These are phyloP conservation scores for Sphaeramia orbicularis DNA, from an alignment of 2,797 vertebrate species.

Conservation along the genomic window DNA sequence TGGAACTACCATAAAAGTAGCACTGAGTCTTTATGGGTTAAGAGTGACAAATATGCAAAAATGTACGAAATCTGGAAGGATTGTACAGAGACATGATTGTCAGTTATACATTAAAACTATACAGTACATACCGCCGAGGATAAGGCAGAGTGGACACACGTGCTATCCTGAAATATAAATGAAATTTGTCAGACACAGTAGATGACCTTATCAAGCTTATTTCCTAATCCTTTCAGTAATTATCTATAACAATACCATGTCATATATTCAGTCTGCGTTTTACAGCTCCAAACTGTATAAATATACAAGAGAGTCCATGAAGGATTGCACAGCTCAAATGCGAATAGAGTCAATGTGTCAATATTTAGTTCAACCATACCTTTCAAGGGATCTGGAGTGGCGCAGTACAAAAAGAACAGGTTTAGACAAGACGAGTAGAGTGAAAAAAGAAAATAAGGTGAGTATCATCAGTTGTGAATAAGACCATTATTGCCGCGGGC, in stretches of 20 bases:
- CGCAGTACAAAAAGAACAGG: conserved; percentile 77
- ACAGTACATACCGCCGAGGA: conserved; percentile 80
- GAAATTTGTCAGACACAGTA: conserved; percentile 6
- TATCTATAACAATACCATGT: neutral
- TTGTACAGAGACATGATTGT: neutral
- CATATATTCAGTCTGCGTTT: conserved; percentile 1
- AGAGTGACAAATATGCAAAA: no score
- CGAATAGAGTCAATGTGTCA: conserved; percentile 61
- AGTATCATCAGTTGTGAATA: conserved; percentile 50
- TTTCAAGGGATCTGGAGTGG: conserved; percentile 90
- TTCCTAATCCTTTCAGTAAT: neutral
- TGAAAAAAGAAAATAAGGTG: conserved; percentile 32
- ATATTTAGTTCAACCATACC: conserved; percentile 83
- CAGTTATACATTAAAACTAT: conserved; percentile 1
- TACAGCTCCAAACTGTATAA: conserved; percentile 1
- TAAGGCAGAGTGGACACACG: conserved; percentile 84
- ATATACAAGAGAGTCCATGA: conserved; percentile 15
- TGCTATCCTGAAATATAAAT: conserved; percentile 80
- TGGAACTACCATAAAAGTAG: no score
- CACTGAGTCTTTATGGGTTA: no score
- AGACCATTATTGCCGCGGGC: conserved; percentile 14
- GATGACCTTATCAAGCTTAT: conserved; percentile 7
- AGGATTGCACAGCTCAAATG: conserved; percentile 16
- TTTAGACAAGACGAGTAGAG: conserved; percentile 52
- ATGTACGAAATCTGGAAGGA: no score